Base-by-base conservation (phyloP, 2,797 vertebrate genomes). In the Chlorospingus semifuscus region DNA sequence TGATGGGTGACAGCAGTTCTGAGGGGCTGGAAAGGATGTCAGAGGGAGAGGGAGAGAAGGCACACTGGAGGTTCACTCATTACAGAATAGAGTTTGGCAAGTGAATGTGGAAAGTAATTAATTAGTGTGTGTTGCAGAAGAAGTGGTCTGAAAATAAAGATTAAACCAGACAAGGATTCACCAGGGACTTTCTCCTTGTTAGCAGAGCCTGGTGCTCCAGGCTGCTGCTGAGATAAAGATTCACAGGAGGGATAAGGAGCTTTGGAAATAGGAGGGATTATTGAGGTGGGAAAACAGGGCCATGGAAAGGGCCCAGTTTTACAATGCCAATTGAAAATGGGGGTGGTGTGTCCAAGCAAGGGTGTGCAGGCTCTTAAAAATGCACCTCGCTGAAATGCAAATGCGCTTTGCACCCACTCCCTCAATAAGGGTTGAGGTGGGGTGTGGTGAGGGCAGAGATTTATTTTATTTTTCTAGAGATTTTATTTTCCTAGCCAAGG, bases 111-210 rank as follows among this genome's bases (percentile, higher is more conserved):
- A 83, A 77, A 94, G 64, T 68, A 93, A 87, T 85, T 94, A 85
- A 83, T 89, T 75, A 77, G 37, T 83, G 22, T 81, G 68, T 71
- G 30, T 80, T 89, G 75, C 78, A 71, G 78, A 76, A 68, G 46
- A 83, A 94, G 27, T 70, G 41, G n/a, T 50, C 64, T 90, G 89
- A 75, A 94, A 92, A 93, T 37, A 36, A 88, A 89, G 86, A 82
- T 87, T 87, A 83, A 86, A 87, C 6, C 52, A 74, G 91, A 74
- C 70, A 34, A 59, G 23, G 47, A 49, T 82, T 90, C 76, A n/a
- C 69, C 12, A 10, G 79, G 49, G 84, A 53, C 36, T 66, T 70
- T 60, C 29, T 76, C 37, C 32, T 69, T 76, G 66, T 70, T 79
- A 85, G 64, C 68, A 77, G 41, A 85, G 81, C 34, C 55, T 83